Percentiles rank a stretch among this genome's conserved stretches.
phyloP scores from a whole-genome alignment of 2,888 invertebrate genomes.

The Drosophila paracracens region DNA sequence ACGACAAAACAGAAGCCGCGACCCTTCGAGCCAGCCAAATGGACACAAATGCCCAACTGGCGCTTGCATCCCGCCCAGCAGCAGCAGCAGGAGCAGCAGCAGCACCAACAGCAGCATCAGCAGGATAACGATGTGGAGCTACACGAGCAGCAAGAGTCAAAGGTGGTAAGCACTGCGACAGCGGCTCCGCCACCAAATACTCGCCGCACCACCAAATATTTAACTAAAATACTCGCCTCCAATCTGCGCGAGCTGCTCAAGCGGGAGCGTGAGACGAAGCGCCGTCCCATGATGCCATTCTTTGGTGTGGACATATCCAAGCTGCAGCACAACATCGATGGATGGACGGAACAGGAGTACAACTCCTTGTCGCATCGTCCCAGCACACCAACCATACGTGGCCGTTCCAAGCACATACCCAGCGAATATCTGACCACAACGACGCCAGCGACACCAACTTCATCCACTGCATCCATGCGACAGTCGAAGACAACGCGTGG shows the following conservation, averaged over 20 bases:
- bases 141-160: constrained; percentile 86
- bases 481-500: constrained; percentile 77
- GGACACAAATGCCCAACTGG: constrained; percentile 66
- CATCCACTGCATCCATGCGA: constrained; percentile 85
- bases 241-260: constrained; percentile 86
- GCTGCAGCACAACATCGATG: constrained; percentile 93
- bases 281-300: constrained; percentile 42
- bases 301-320: constrained; percentile 88
- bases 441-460: constrained; percentile 85
- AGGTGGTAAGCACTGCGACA: constrained; percentile 84
- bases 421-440: constrained; percentile 90
- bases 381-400: constrained; percentile 87
- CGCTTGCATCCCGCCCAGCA: constrained; percentile 36
- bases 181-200: constrained; percentile 70
- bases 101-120: constrained; percentile 69
- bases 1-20: constrained; percentile 87
- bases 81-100: constrained; percentile 86
- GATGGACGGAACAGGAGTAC: constrained; percentile 93
- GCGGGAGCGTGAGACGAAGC: constrained; percentile 83
- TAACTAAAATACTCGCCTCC: constrained; percentile 85
- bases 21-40: constrained; percentile 84
- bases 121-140: constrained; percentile 84
- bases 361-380: constrained; percentile 86
- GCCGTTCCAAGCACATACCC: constrained; percentile 91
- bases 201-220: constrained; percentile 82